phyloP scores from a whole-genome alignment of 2,888 invertebrate species.

The Gasteruption jaculator region DNA sequence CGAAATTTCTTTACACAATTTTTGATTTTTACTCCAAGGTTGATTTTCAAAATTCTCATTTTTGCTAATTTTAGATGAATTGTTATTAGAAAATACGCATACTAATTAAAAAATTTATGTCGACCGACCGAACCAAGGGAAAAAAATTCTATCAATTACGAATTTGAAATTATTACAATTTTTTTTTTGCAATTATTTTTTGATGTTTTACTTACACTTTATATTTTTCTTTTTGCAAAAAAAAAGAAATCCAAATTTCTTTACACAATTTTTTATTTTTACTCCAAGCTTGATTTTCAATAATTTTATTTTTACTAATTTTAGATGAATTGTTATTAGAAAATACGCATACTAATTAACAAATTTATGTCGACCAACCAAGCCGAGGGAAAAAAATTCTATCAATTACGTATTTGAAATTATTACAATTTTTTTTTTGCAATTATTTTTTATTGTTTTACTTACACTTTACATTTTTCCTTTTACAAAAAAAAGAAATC shows the following conservation, averaged over 20 bases:
- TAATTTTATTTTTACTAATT: background rate
- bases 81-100: background rate
- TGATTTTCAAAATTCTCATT: background rate
- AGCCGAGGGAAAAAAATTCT: too few relatives aligned
- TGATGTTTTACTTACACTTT: background rate
- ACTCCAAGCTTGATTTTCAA: too few relatives aligned
- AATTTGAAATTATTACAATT: background rate
- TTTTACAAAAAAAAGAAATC: slow-evolving; percentile 1
- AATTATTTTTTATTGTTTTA: background rate
- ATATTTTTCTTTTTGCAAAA: background rate
- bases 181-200: background rate
- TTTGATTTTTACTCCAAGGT: too few relatives aligned
- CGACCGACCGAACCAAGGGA: too few relatives aligned
- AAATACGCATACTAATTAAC: background rate
- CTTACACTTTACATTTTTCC: slow-evolving; percentile 1
- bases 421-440: background rate
- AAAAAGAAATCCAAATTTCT: slow-evolving; percentile 3
- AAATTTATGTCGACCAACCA: background rate
- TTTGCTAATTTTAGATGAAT: background rate
- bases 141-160: background rate
- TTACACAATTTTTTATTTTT: too few relatives aligned
- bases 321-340: slow-evolving; percentile 2
- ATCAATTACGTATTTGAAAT: background rate
- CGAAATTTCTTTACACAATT: too few relatives aligned
- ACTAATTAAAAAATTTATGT: background rate